Evolutionary conservation across 2,888 invertebrate genomes (phyloP), one percentile per base, ranked within the genome.

Genomic region (Troilus luridus): DNA sequence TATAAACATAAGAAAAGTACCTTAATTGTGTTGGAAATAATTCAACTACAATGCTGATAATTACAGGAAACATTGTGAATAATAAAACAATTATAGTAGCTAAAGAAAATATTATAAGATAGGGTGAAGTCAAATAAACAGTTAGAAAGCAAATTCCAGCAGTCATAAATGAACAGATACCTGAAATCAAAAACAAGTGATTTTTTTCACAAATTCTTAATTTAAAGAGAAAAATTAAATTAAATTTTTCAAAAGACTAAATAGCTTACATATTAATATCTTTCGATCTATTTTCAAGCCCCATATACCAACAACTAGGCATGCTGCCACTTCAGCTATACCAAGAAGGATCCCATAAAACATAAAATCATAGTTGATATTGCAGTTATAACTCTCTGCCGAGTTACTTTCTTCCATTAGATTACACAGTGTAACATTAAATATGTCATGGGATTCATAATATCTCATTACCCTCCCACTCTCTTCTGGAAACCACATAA

Each of bases 11-110:
- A 41, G 41, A 41, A 41, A 41, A 41, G 41, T 41, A 91, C 91
- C 91, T 88, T 19, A 91, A 88, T 41, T 60, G 88, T 10, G 91
- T 91, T 54, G 91, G 91, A 67, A 91, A 91, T 10, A 91, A 88
- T 62, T 91, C 91, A 24, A 91, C 88, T 19, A 88, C 54, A 58
- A 91, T 91, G 91, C 91, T 91, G 10, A 88, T 58, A 21, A 59
- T 67, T 27, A 91, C 24, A 54, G 91, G 91, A 64, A 91, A 67
- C 24, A 64, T 72, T 19, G 62, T 21, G 14, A 19, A 60, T 27
- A 91, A 58, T 8, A 88, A 11, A 17, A 88, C 58, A 14, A n/a
- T 59, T 11, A 58, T 72, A 19, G 88, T 14, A 21, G 88, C 91
- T 0, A 88, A 21, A 54, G n/a, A 27, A 19, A 60, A n/a, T 21